Evolutionary conservation across 2,113 vertebrate species (phyloP), one percentile per base, ranked within the genome.

Genomic region (Pluvianellus socialis): DNA sequence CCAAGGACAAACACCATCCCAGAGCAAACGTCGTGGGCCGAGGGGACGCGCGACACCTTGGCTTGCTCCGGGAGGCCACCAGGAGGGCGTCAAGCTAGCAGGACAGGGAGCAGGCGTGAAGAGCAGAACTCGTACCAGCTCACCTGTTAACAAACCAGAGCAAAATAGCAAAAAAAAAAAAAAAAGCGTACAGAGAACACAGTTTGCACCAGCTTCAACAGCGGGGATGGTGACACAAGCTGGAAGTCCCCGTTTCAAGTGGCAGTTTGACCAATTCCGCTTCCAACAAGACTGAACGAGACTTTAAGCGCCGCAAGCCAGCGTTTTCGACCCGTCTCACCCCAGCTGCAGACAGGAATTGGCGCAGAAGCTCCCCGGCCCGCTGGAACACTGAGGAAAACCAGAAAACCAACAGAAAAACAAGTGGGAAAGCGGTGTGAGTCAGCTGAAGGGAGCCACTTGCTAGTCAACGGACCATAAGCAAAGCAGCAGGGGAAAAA

Each of bases 111-210:
- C 10, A 23, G 0, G 2, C 20, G 12, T 5, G 3, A 8, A 61
- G 24, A 92, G 30, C 33, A 3, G 4, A 33, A 16, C 19, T 20
- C 22, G 26, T 7, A 52, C 6, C 38, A 20, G 55, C 19, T 53
- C 26, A 52, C 10, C 55, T 42, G 2, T 10, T 30, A 49, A 62
- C 45, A 71, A 62, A 45, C 33, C 1, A 17, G 9, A 23, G 14
- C 14, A 21, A 58, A 88, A 66, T 0, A n/a, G 40, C 23, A 10
- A 27, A 26, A 62, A 59, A 58, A 58, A 50, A n/a, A 83, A 59
- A 63, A 86, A 61, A 0, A 28, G 16, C 2, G 2, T 2, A 6
- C 2, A 2, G 55, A 84, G 47, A 71, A 32, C 8, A 21, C 3
- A 12, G 56, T 35, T 42, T 52, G 2, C 13, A 27, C 7, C 18